Base-by-base conservation (phyloP, 2,888 invertebrate species). In the Diplazon laetatorius region DNA sequence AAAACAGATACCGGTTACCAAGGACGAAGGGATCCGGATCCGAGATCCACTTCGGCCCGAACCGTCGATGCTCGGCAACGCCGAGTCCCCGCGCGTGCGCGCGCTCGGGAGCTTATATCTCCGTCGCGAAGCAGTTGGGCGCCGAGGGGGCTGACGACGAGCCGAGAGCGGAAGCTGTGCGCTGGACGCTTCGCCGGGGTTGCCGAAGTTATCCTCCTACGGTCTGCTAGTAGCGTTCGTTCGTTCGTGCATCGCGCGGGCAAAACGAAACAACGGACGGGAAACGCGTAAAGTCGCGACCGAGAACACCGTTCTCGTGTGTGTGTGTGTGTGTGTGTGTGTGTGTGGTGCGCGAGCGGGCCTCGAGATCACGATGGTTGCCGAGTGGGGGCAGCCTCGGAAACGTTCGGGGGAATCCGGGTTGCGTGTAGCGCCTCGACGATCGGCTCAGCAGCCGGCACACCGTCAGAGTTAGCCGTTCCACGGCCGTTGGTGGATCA, bases 381-480 rank as follows among this genome's bases (percentile, higher is more conserved):
- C 88, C 89, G 89, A 89, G 85, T 82, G 79, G 78, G 77, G 39
- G 76, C 35, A 44, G 82, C 81, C 80, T 89, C 88, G 88, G 86
- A 76, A 80, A 82, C 82, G 86, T 37, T 72, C 73, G 74, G 77
- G 74, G 66, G 77, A 74, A 76, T 62, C 76, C 68, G 39, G 62
- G 20, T 50, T 52, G 57, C 60, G 60, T 46, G 52, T 46, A 50
- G 65, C 68, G 72, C 62, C 66, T 69, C 77, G 76, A 63, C 37
- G 83, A 85, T 83, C 87, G 85, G n/a, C n/a, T n/a, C n/a, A 85
- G 85, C 84, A 85, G 88, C 86, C 85, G 86, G 85, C 84, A 79
- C 66, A 82, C n/a, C n/a, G n/a, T 69, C 88, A 87, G 88, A 89
- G 89, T 88, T 88, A 85, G 88, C 88, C 88, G 88, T 87, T 89